Evolutionary conservation across 2,888 invertebrate genomes (phyloP).

Genomic region (Nysson spinosus): DNA sequence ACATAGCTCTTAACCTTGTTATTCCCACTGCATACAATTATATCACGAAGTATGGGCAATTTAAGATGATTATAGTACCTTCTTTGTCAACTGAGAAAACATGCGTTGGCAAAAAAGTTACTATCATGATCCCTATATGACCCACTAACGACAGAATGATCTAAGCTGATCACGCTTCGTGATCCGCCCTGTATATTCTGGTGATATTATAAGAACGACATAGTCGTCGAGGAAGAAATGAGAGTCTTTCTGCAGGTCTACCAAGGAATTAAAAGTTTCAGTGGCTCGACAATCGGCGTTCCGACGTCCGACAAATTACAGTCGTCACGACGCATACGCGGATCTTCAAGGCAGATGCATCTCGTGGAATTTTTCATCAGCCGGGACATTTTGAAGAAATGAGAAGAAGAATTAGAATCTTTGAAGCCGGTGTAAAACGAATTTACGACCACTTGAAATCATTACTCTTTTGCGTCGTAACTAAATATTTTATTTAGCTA

Average conservation of each 20-base stretch:
- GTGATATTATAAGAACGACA: conserved; percentile 18
- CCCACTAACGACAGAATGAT: too few relatives aligned
- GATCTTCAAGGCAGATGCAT: background rate
- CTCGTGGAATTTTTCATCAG: conserved; percentile 9
- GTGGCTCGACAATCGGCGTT: conserved; percentile 16
- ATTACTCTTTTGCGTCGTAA: background rate
- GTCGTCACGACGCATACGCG: conserved; percentile 27
- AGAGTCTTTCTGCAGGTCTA: conserved; percentile 19
- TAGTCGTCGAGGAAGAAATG: conserved; percentile 49
- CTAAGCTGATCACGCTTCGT: too few relatives aligned
- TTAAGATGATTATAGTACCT: too few relatives aligned
- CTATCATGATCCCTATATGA: too few relatives aligned
- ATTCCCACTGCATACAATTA: too few relatives aligned
- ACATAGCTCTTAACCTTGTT: too few relatives aligned
- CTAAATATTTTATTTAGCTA: background rate
- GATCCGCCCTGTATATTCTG: conserved; percentile 7
- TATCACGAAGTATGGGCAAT: too few relatives aligned
- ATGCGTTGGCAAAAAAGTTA: too few relatives aligned
- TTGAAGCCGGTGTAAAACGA: background rate
- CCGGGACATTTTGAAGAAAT: background rate
- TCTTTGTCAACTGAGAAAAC: too few relatives aligned
- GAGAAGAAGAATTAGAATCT: background rate
- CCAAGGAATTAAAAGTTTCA: conserved; percentile 50
- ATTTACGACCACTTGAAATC: background rate
- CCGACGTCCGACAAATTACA: conserved; percentile 41